Evolutionary conservation across 2,113 vertebrate genomes (phyloP), one percentile per base, ranked within the genome.

Genomic region (Macquaria australasica): DNA sequence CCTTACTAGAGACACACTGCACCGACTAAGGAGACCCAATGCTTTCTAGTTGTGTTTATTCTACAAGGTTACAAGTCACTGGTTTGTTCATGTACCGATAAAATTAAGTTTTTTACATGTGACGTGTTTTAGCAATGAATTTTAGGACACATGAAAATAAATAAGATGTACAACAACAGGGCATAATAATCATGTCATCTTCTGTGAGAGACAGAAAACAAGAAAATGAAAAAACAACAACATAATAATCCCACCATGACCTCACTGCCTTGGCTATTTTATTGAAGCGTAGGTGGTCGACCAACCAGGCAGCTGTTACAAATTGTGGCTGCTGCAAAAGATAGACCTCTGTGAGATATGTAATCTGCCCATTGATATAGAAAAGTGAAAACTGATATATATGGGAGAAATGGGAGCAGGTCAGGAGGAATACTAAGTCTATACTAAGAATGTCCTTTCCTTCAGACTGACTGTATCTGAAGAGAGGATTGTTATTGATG

Each of bases 181-280:
- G 12, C 56, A 21, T 1, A 80, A 21, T 1, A 80, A 77, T 71
- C 79, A 41, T 72, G 39, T 55, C 14, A 6, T 67, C 53, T 11
- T 53, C 60, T 81, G 64, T 45, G 21, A 37, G 51, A 70, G 28
- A 25, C 11, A 39, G 18, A 77, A 72, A 82, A 73, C 55, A 53
- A 50, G 64, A 69, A 78, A 66, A 73, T 82, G 28, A 43, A 76
- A 56, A 71, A 62, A 39, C 39, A 39, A 39, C 34, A 39, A 31
- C 45, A 68, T 6, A 50, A 21, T 76, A 85, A 87, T 82, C 45
- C 74, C n/a, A 48, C 21, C 18, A 4, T 70, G 75, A 87, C 73
- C 70, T 85, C 51, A 21, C 73, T 41, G 8, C 21, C 55, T 39
- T 66, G n/a, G n/a, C 25, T 66, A 37, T 73, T 64, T 55, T 72